Evolutionary conservation across 1,140 invertebrate species (phyloP), one percentile per base, ranked within the genome.

Genomic region (Trichonephila clavipes): DNA sequence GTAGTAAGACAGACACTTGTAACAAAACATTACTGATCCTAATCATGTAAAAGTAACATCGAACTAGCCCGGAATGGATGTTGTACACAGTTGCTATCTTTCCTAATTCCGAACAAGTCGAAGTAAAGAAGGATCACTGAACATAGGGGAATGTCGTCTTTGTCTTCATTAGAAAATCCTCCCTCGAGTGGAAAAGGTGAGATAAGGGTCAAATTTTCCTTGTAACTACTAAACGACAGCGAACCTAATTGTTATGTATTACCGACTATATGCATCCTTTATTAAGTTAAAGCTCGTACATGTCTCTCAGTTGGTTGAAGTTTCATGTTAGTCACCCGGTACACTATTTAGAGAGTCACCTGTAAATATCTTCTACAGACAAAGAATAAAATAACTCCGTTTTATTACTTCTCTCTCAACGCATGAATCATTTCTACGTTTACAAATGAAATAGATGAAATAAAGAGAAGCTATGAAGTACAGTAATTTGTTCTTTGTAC

Each of bases 91-190:
- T 34, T 59, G 58, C 59, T 62, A 87, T 87, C 85, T 12, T 59
- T 87, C 28, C 85, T 87, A 87, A 87, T 87, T 61, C 61, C 21
- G n/a, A 24, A 16, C 18, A 28, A 24, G 28, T 14, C n/a, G 16
- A 18, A 28, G 28, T 59, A 61, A 59, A 62, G 59, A 87, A 87
- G 19, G 81, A 21, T 83, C 19, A 40, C 44, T 7, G 24, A 28
- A 87, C 85, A 87, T 64, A 59, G 58, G 34, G 85, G 19, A 87
- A 87, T 34, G 85, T 87, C 85, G 85, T 87, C 85, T 87, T 87
- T 87, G 85, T 87, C 85, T 87, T 87, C 85, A 87, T 87, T 87
- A 87, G 85, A 87, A 87, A 87, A 61, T 87, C 85, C 85, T 87
- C 85, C 58, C 24, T 28, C 28, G 59, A 61, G 85, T 59, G 85